phyloP scores from a whole-genome alignment of 2,113 vertebrate genomes.

The Pomatostomus ruficeps region DNA sequence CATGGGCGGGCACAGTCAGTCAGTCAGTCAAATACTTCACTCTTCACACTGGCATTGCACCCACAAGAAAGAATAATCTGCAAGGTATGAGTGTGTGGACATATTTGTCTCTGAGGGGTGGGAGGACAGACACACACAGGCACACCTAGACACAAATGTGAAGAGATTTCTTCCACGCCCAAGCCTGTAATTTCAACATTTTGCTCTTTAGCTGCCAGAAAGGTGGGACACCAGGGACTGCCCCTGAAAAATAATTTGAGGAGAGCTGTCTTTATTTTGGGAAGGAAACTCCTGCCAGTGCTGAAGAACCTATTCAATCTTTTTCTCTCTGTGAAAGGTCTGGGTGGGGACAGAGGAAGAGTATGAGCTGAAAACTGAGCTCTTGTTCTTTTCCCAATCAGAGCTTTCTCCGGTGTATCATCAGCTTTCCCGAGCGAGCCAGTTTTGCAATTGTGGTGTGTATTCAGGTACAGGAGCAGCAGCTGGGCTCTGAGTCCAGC shows the following conservation, averaged over 20 bases:
- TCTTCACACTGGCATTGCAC: background rate
- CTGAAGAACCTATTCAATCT: background rate
- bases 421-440: background rate
- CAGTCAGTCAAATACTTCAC: constrained; percentile 8
- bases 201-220: constrained; percentile 45
- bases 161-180: constrained; percentile 7
- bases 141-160: constrained; percentile 22
- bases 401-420: background rate
- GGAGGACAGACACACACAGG: constrained; percentile 2
- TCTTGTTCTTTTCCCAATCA: background rate
- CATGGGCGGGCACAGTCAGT: constrained; percentile 11
- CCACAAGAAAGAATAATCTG: constrained; percentile 13
- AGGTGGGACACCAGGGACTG: constrained; percentile 24
- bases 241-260: constrained; percentile 19
- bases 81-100: background rate
- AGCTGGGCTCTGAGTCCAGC: background rate
- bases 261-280: constrained; percentile 1
- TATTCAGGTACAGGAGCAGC: background rate
- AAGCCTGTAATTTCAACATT: constrained; percentile 6
- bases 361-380: background rate
- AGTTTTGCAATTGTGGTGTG: background rate
- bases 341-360: background rate
- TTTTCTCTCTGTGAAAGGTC: background rate
- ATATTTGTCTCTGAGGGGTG: background rate
- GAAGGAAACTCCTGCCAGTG: background rate